A percentile compares a stretch with the other conserved stretches of the same genome.
Evolutionary conservation across 2,888 invertebrate genomes (phyloP).

Genomic region (Chrysopilus asiliformis): DNA sequence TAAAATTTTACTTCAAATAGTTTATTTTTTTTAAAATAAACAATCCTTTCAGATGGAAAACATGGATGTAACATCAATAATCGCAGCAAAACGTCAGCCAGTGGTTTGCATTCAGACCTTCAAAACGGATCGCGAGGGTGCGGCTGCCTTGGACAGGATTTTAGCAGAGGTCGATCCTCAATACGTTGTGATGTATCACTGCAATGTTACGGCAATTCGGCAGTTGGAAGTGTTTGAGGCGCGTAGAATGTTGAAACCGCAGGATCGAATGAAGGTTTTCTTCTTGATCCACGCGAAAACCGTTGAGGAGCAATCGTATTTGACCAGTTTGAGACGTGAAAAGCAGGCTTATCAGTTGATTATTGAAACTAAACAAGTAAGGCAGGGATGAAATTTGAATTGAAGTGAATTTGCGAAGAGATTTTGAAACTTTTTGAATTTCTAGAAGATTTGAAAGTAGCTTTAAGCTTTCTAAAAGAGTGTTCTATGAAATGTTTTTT

Average conservation of each 20-base stretch:
- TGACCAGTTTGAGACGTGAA: slow-evolving; percentile 79
- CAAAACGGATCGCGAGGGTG: slow-evolving; percentile 52
- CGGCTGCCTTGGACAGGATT: slow-evolving; percentile 56
- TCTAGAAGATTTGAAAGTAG: no score
- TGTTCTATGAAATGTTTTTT: no score
- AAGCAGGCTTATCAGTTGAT: slow-evolving; percentile 89
- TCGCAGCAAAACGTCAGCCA: slow-evolving; percentile 46
- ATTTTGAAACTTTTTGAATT: no score
- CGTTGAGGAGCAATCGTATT: slow-evolving; percentile 92
- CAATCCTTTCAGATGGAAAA: slow-evolving; percentile 45
- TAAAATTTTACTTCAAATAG: background rate
- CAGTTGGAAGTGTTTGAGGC: slow-evolving; percentile 80
- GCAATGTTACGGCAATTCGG: slow-evolving; percentile 73
- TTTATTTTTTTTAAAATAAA: slow-evolving; percentile 1
- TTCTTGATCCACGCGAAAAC: slow-evolving; percentile 84
- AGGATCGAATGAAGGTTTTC: slow-evolving; percentile 56
- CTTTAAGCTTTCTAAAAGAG: no score
- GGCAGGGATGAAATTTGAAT: no score
- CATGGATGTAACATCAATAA: slow-evolving; percentile 49
- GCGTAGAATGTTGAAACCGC: slow-evolving; percentile 37
- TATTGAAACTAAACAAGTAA: slow-evolving; percentile 83
- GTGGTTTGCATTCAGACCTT: slow-evolving; percentile 64
- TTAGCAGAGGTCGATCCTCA: slow-evolving; percentile 57
- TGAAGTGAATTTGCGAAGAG: no score
- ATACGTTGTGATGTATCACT: slow-evolving; percentile 81